phyloP scores from a whole-genome alignment of 2,113 vertebrate species.

The Boulengerochromis microlepis region DNA sequence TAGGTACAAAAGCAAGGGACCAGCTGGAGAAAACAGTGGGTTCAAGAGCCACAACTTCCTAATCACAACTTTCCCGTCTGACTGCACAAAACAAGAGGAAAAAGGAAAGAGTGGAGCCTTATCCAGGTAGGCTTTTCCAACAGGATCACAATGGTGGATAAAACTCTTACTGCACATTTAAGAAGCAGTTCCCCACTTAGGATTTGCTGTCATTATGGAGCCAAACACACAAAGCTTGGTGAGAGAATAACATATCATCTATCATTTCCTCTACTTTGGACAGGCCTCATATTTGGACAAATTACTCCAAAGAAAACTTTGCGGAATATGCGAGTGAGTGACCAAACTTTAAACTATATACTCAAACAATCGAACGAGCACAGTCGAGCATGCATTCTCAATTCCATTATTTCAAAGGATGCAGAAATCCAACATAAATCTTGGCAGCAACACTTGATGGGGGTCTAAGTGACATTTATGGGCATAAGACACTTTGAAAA shows the following conservation, averaged over 20 bases:
- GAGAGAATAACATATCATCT: slow-evolving; percentile 14
- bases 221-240: slow-evolving; percentile 3
- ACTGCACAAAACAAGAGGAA: slow-evolving; percentile 58
- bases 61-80: slow-evolving; percentile 55
- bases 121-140: slow-evolving; percentile 34
- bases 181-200: background rate
- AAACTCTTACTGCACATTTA: slow-evolving; percentile 7
- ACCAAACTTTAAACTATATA: background rate
- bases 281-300: background rate
- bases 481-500: background rate
- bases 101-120: slow-evolving; percentile 37
- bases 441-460: background rate
- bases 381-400: background rate
- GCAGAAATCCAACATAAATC: background rate
- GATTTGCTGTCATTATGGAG: background rate
- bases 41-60: slow-evolving; percentile 64
- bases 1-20: slow-evolving; percentile 9
- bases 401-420: background rate
- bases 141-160: slow-evolving; percentile 3
- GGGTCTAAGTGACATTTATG: background rate
- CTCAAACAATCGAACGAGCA: background rate
- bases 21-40: slow-evolving; percentile 28
- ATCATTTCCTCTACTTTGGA: background rate
- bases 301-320: background rate
- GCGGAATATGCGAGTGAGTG: background rate